Conservation (phyloP, 1,140 invertebrate species). For the Pseudomyrmex sp. region DNA sequence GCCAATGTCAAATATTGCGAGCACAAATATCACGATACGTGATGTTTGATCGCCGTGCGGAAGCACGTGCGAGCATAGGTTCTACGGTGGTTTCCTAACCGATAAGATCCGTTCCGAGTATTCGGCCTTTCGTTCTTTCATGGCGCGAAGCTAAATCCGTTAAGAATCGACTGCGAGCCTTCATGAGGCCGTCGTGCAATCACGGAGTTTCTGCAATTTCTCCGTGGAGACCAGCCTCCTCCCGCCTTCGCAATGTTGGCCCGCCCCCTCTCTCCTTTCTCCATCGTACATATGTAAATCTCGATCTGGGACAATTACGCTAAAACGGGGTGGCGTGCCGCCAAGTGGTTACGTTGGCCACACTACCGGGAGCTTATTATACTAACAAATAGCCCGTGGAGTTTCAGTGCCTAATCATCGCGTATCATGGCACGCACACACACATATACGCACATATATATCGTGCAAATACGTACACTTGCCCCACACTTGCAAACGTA, state of each 20-base stretch:
- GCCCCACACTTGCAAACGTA: conserved; percentile 49
- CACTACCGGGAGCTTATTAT: conserved; percentile 84
- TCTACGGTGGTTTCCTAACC: conserved; percentile 51
- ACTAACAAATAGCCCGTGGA: conserved; percentile 85
- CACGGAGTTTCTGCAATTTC: conserved; percentile 54
- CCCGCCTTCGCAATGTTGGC: background rate
- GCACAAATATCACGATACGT: conserved; percentile 4
- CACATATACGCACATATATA: background rate
- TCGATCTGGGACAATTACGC: conserved; percentile 84
- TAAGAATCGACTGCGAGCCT: conserved; percentile 16
- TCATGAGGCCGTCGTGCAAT: conserved; percentile 15
- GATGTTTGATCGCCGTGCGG: conserved; percentile 46
- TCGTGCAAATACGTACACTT: background rate
- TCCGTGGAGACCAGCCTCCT: background rate
- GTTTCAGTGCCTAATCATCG: conserved; percentile 83
- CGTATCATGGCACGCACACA: conserved; percentile 82
- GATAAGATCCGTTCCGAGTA: conserved; percentile 59
- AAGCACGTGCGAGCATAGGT: conserved; percentile 52
- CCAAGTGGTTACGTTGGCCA: conserved; percentile 83
- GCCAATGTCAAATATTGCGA: conserved; percentile 37
- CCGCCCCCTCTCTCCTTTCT: conserved; percentile 47
- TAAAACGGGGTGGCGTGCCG: conserved; percentile 84
- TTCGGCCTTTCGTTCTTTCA: conserved; percentile 15
- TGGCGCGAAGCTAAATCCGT: background rate
- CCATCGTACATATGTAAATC: conserved; percentile 81